phyloP scores from a whole-genome alignment of 2,797 vertebrate species.

The Lophura swinhoii region DNA sequence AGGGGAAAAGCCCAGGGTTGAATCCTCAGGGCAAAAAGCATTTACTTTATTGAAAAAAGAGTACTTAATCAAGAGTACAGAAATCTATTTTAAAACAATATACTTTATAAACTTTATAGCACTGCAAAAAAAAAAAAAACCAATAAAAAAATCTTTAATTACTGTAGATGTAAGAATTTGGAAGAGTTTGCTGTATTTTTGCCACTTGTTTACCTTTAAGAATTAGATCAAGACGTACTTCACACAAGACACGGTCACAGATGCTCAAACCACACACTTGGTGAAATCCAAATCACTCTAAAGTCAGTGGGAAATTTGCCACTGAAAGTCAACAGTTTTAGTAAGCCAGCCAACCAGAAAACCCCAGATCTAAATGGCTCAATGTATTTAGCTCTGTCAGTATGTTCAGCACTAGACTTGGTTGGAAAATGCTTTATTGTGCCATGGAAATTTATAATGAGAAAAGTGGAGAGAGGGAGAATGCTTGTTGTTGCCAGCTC shows the following conservation, averaged over 20 bases:
- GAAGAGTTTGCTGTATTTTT: not conserved
- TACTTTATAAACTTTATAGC: not conserved
- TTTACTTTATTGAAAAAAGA: not conserved
- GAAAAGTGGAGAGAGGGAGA: not conserved
- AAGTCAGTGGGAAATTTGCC: constrained; percentile 52
- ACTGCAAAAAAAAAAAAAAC: not conserved
- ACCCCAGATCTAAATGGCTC: constrained; percentile 42
- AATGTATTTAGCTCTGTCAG: constrained; percentile 19
- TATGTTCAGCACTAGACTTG: not conserved
- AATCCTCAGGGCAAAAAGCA: not conserved
- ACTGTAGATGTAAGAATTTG: not conserved
- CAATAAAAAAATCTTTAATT: not conserved
- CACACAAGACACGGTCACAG: not conserved
- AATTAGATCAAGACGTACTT: not conserved
- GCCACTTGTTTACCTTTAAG: constrained; percentile 27
- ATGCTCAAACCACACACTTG: constrained; percentile 24
- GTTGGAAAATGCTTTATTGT: constrained; percentile 64
- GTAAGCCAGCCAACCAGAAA: constrained; percentile 57
- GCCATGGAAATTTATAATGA: constrained; percentile 60
- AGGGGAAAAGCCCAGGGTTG: not conserved
- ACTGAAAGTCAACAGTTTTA: constrained; percentile 34
- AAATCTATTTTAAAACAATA: not conserved
- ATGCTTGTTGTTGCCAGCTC: constrained; percentile 34
- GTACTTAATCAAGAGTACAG: not conserved
- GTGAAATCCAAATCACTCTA: constrained; percentile 39